Evolutionary conservation across 2,113 vertebrate genomes (phyloP).

Genomic region (Dryoscopus gambensis): DNA sequence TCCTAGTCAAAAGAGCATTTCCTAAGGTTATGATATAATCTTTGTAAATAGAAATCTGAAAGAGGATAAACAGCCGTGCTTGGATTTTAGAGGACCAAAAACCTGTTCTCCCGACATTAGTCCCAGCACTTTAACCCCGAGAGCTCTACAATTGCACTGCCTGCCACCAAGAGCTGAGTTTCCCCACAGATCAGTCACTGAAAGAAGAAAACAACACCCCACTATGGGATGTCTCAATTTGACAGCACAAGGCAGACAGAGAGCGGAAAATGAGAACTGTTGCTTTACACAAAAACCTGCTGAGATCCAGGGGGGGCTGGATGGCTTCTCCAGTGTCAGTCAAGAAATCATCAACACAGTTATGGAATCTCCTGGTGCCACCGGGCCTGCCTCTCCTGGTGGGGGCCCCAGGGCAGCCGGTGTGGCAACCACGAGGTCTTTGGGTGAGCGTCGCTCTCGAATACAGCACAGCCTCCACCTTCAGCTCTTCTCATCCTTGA

Average conservation of each 20-base stretch:
- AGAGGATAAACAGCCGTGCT: not conserved
- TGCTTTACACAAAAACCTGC: not conserved
- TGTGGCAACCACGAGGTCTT: not conserved
- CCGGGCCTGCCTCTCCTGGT: not conserved
- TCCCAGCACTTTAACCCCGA: not conserved
- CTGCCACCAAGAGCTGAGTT: not conserved
- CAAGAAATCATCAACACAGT: not conserved
- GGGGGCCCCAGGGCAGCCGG: not conserved
- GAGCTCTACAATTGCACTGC: not conserved
- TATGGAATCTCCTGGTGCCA: not conserved
- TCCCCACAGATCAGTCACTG: not conserved
- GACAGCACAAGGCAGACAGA: not conserved
- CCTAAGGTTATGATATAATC: not conserved
- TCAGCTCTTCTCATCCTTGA: not conserved
- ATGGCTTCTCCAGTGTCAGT: not conserved
- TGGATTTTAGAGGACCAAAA: not conserved
- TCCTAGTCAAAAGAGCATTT: not conserved
- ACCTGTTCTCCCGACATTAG: not conserved
- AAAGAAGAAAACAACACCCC: not conserved
- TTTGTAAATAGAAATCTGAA: not conserved
- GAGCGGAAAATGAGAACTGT: not conserved
- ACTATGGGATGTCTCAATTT: not conserved
- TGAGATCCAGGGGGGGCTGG: not conserved
- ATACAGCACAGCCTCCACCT: not conserved
- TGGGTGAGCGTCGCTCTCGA: not conserved